A percentile compares a stretch with the other conserved stretches of the same genome.
phyloP scores from a whole-genome alignment of 2,113 vertebrate species.

The Perccottus glenii region DNA sequence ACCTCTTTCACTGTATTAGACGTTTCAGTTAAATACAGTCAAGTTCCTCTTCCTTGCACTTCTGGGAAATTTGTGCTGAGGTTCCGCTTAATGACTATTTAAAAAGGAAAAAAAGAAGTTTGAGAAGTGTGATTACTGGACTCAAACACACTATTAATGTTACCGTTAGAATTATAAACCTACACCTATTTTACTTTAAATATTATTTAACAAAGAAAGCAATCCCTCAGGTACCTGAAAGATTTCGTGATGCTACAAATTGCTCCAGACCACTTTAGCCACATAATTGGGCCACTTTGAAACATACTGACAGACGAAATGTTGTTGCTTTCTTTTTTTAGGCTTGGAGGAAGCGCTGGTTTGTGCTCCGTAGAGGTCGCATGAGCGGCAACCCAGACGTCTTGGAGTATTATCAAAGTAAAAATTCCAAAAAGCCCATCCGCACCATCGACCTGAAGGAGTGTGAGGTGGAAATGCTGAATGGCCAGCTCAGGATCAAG shows the following conservation, averaged over 20 bases:
- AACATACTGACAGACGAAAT: background rate
- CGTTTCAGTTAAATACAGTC: conserved; percentile 63
- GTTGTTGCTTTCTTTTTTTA: conserved; percentile 57
- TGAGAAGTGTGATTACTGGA: conserved; percentile 19
- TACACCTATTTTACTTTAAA: too few species aligned
- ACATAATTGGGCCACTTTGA: too few species aligned
- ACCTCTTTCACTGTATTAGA: conserved; percentile 49
- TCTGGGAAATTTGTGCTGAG: conserved; percentile 80
- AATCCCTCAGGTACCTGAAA: too few species aligned
- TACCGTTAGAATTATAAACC: too few species aligned
- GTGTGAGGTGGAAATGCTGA: conserved; percentile 88
- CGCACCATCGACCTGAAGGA: conserved; percentile 93
- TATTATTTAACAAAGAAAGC: too few species aligned
- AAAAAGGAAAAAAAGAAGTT: conserved; percentile 51
- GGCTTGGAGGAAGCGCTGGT: conserved; percentile 98
- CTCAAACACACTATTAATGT: too few species aligned
- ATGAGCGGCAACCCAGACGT: conserved; percentile 95
- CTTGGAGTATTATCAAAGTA: conserved; percentile 94
- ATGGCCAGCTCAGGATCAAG: conserved; percentile 84
- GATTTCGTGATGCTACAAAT: too few species aligned
- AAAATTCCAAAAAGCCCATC: conserved; percentile 90
- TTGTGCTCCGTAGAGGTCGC: conserved; percentile 91
- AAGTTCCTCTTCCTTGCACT: conserved; percentile 83
- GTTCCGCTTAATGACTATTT: conserved; percentile 75
- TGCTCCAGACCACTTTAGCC: too few species aligned